Conservation (phyloP, 1,140 invertebrate species). For the Drosophila biarmipes region DNA sequence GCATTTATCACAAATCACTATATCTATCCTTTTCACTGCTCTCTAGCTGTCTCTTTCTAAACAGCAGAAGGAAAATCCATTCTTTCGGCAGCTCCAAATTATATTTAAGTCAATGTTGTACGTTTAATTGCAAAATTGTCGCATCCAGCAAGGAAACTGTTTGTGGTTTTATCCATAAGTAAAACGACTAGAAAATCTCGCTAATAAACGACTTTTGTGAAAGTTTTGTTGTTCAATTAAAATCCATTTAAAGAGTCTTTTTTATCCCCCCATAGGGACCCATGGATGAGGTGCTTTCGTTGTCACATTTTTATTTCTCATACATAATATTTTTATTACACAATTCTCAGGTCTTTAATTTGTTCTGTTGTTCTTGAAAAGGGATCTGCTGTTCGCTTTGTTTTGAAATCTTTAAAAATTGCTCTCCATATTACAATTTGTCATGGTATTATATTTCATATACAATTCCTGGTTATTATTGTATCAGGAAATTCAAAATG, state of each 20-base stretch:
- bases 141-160: constrained; percentile 11
- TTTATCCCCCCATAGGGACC: background rate
- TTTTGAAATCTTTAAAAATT: background rate
- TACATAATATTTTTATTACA: background rate
- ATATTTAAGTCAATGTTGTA: constrained; percentile 25
- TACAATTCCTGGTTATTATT: background rate
- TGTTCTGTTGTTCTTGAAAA: background rate
- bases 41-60: constrained; percentile 5
- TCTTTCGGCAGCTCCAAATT: constrained; percentile 9
- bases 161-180: constrained; percentile 15
- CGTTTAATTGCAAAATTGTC: constrained; percentile 14
- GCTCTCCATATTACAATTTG: background rate
- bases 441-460: background rate
- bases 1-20: constrained; percentile 12
- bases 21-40: background rate
- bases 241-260: background rate
- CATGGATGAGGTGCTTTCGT: background rate
- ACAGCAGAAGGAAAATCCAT: background rate
- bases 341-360: background rate
- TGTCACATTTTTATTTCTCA: background rate
- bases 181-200: constrained; percentile 11
- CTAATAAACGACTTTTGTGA: constrained; percentile 25
- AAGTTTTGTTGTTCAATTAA: constrained; percentile 26
- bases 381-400: background rate
- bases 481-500: background rate